phyloP scores from a whole-genome alignment of 2,797 vertebrate genomes.

The Megaceryle alcyon region DNA sequence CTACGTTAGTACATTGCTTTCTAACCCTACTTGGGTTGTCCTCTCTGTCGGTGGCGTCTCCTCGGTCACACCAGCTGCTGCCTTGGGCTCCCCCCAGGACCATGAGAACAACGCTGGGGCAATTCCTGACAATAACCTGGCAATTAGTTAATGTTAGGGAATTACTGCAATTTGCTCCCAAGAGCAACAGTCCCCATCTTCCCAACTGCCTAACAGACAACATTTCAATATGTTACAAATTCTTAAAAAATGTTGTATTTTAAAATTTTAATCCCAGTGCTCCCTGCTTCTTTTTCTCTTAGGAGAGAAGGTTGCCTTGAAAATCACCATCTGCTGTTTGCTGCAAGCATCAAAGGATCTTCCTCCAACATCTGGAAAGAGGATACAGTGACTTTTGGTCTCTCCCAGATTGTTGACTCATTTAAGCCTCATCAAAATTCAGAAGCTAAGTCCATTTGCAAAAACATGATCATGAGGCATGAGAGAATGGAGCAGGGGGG shows the following conservation, averaged over 20 bases:
- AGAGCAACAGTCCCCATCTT: not conserved
- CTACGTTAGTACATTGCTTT: not conserved
- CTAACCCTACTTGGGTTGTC: not conserved
- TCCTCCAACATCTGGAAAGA: constrained; percentile 54
- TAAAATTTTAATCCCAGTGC: not conserved
- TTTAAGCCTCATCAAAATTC: constrained; percentile 49
- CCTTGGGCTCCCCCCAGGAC: not conserved
- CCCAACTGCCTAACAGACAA: not conserved
- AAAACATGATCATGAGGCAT: constrained; percentile 6
- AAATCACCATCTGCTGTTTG: constrained; percentile 38
- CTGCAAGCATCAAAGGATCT: constrained; percentile 50
- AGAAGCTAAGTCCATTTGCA: constrained; percentile 36
- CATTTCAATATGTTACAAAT: not conserved
- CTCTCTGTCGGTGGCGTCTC: not conserved
- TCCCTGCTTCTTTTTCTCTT: not conserved
- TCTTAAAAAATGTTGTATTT: not conserved
- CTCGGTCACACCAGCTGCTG: not conserved
- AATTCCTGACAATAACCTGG: not conserved
- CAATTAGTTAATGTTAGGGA: not conserved
- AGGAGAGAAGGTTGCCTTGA: not conserved
- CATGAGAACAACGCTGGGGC: accelerated
- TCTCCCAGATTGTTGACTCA: constrained; percentile 47
- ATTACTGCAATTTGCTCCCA: not conserved
- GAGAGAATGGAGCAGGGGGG: not conserved
- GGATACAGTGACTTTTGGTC: constrained; percentile 32